Evolutionary conservation across 2,888 invertebrate genomes (phyloP).

Genomic region (Drosophila leonis): DNA sequence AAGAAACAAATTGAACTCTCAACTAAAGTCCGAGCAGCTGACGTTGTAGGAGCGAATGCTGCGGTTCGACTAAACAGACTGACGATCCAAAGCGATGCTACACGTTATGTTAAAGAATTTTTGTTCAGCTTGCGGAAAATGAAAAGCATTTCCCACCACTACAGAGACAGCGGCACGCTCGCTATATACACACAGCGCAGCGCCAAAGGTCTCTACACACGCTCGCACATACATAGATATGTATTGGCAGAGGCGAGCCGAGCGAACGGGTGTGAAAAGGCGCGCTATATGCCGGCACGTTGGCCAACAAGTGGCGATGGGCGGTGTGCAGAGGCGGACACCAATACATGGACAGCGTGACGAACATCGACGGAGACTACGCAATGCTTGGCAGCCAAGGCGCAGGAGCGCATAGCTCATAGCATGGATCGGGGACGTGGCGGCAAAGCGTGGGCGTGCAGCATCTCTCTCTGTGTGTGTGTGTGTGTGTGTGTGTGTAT

Average conservation of each 20-base stretch:
- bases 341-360: slow-evolving; percentile 1
- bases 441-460: slow-evolving; percentile 21
- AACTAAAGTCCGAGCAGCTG: slow-evolving; percentile 86
- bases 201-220: slow-evolving; percentile 4
- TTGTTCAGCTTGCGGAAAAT: slow-evolving; percentile 80
- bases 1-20: slow-evolving; percentile 85
- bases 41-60: slow-evolving; percentile 86
- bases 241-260: slow-evolving; percentile 29
- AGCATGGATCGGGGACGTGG: slow-evolving; percentile 30
- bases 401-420: slow-evolving; percentile 48
- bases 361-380: slow-evolving; percentile 24
- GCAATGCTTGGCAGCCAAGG: slow-evolving; percentile 55
- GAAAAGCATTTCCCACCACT: slow-evolving; percentile 75
- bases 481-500: slow-evolving; percentile 9
- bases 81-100: slow-evolving; percentile 85
- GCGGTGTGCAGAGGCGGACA: slow-evolving; percentile 14
- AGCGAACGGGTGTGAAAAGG: slow-evolving; percentile 53
- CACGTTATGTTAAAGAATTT: slow-evolving; percentile 85
- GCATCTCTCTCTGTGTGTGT: not conserved
- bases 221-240: slow-evolving; percentile 5
- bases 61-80: slow-evolving; percentile 86
- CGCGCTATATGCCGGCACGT: slow-evolving; percentile 57
- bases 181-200: slow-evolving; percentile 19
- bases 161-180: slow-evolving; percentile 31
- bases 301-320: slow-evolving; percentile 45